Evolutionary conservation across 2,797 vertebrate genomes (phyloP).

Genomic region (Paguma larvata): DNA sequence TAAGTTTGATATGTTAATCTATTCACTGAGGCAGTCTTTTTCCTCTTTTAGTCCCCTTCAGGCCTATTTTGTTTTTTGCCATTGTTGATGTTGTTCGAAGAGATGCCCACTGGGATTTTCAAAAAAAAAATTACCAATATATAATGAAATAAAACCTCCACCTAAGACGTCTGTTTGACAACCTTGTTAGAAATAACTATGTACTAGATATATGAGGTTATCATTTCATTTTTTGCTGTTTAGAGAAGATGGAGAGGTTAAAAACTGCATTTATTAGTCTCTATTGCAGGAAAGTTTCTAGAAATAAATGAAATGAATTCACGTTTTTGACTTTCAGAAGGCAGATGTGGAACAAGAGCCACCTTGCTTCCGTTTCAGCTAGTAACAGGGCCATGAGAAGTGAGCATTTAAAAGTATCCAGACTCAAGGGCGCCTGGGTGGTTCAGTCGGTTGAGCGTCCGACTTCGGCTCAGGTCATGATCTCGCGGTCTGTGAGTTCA

Average conservation of each 20-base stretch:
- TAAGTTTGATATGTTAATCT: conserved; percentile 46
- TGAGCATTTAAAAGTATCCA: not conserved
- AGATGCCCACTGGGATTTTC: not conserved
- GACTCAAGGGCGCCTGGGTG: too few species aligned
- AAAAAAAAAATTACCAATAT: conserved; percentile 40
- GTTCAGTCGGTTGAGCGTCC: too few species aligned
- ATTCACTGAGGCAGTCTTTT: not conserved
- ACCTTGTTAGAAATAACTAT: not conserved
- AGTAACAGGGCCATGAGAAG: not conserved
- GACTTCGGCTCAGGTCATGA: too few species aligned
- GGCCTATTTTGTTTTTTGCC: not conserved
- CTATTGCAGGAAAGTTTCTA: not conserved
- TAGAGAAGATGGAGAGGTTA: not conserved
- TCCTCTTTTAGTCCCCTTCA: not conserved
- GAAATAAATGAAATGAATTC: not conserved
- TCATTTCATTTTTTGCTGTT: not conserved
- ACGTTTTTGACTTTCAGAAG: not conserved
- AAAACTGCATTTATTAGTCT: not conserved
- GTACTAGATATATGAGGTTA: not conserved
- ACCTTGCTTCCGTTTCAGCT: not conserved
- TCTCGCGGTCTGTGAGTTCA: too few species aligned
- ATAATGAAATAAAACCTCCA: not conserved
- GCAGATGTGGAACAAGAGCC: not conserved
- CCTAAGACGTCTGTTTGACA: not conserved
- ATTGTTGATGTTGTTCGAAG: not conserved